Evolutionary conservation across 2,888 invertebrate species (phyloP), one percentile per base, ranked within the genome.

Genomic region (Pocota personata): DNA sequence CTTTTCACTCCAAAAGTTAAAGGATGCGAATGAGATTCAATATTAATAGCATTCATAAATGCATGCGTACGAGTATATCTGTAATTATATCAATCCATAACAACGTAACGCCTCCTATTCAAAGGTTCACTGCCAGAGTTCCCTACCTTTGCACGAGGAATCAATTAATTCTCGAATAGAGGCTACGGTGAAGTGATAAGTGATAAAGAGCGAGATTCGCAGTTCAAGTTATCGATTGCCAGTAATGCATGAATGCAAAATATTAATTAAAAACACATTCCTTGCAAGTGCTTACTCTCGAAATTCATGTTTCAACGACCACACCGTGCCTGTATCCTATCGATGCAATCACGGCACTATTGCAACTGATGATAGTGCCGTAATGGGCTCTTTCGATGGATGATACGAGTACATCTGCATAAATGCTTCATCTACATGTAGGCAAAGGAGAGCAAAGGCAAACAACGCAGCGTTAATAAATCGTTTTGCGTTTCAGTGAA

Each of bases 251-350:
- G 62, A 72, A 48, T 64, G 71, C 46, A 71, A 79, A 79, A 71
- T 71, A 78, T 78, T 78, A 78, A 78, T 78, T 78, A 78, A 78
- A n/a, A 78, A 62, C 78, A 55, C 62, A 48, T 78, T 46, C 62
- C 78, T 71, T 66, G 75, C 55, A 57, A 75, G 69, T 71, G 78
- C 69, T 78, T 78, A 46, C 71, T 71, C 37, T 71, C 46, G 27
- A 55, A 62, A 75, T 75, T 57, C 55, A 75, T 75, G 57, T 66
- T 57, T 52, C 46, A 66, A 27, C 46, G 55, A 46, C 43, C 55
- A 35, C 43, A 35, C 43, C 75, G 16, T 40, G 27, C 27, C 14
- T 55, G 21, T 27, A 66, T 75, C 55, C 64, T 24, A 43, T 27
- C 55, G 55, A 75, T 75, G 64, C 14, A 75, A 75, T 64, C 62